Conservation (phyloP, 2,888 invertebrate genomes). For the Hermodice carunculata region DNA sequence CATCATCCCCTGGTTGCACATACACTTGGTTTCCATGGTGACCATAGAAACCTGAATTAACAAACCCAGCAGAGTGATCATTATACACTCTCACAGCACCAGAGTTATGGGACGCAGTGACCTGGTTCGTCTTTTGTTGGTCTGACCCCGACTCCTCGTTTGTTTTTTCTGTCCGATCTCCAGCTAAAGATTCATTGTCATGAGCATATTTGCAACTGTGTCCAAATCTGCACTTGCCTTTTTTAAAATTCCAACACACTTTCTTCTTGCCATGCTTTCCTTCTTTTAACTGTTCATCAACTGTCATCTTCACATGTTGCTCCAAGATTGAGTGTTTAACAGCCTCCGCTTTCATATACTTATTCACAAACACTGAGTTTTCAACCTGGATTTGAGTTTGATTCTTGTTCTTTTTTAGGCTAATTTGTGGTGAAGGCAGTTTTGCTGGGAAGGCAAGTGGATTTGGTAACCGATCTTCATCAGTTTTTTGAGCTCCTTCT, state of each 20-base stretch:
- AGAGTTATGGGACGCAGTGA: too few relatives aligned
- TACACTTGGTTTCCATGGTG: not conserved
- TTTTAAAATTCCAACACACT: constrained; percentile 93
- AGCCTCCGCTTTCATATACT: constrained; percentile 86
- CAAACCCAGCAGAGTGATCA: too few relatives aligned
- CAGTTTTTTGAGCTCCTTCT: too few relatives aligned
- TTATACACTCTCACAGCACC: too few relatives aligned
- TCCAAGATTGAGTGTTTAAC: constrained; percentile 89
- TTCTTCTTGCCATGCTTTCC: constrained; percentile 79
- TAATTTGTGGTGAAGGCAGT: constrained; percentile 32
- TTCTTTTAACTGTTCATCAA: constrained; percentile 41
- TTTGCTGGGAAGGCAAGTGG: constrained; percentile 36
- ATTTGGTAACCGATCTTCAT: constrained; percentile 42
- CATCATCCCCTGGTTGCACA: too few relatives aligned
- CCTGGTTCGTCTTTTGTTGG: not conserved
- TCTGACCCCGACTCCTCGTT: not conserved
- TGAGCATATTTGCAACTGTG: constrained; percentile 94
- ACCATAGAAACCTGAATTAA: not conserved
- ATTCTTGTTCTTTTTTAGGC: constrained; percentile 7
- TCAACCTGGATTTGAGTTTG: not conserved
- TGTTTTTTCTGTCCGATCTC: constrained; percentile 39
- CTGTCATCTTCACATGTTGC: constrained; percentile 93
- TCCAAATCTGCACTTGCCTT: constrained; percentile 90
- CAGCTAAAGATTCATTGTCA: too few relatives aligned
- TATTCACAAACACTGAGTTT: constrained; percentile 86